These are phyloP conservation scores for Macrotis lagotis DNA, from an alignment of 2,113 vertebrate species.

Conservation along the genomic window DNA sequence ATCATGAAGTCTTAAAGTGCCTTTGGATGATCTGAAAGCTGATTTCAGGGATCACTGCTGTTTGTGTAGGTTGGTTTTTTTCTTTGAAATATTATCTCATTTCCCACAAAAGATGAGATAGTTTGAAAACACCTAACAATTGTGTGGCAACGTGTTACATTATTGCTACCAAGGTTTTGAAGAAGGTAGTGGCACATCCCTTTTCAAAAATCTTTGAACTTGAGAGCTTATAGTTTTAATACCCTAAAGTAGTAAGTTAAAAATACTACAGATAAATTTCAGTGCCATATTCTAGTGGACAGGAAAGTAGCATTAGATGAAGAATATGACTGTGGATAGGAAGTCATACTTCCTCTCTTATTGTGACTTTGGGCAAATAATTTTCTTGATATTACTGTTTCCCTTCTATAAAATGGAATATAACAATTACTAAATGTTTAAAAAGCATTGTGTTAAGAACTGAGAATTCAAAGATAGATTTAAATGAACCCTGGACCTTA, in stretches of 20 bases:
- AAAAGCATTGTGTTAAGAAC: not conserved
- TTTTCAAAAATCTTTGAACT: not conserved
- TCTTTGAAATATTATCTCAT: not conserved
- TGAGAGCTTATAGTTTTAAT: not conserved
- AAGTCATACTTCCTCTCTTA: not conserved
- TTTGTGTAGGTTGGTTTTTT: not conserved
- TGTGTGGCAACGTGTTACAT: not conserved
- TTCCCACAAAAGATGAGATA: not conserved
- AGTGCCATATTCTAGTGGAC: not conserved
- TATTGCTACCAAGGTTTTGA: not conserved
- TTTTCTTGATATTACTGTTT: not conserved
- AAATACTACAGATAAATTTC: not conserved
- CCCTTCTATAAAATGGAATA: not conserved
- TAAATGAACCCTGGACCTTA: not conserved
- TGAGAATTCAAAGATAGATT: not conserved
- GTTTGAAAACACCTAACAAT: conserved; percentile 8
- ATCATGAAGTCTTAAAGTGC: conserved; percentile 37
- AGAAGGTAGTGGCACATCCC: not conserved
- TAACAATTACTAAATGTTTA: not conserved
- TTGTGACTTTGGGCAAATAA: not conserved
- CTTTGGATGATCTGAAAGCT: conserved; percentile 19
- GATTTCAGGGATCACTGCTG: conserved; percentile 2
- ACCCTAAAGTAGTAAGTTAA: not conserved
- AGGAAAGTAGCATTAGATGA: not conserved
- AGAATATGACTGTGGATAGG: not conserved